Conservation (phyloP, 2,113 vertebrate species). For the Globicephala melas region DNA sequence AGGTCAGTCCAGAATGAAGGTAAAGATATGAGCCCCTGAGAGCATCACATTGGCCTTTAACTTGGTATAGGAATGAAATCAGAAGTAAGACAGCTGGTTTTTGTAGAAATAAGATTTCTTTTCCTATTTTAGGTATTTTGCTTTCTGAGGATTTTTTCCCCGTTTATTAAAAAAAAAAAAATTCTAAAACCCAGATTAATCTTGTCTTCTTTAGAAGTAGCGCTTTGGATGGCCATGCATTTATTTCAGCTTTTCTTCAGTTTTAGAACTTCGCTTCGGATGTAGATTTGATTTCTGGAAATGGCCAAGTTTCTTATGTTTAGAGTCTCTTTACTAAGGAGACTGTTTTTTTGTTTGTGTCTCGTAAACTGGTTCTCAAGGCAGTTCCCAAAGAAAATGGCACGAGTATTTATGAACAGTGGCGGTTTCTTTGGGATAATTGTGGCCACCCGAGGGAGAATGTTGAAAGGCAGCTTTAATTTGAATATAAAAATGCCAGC, state of each 20-base stretch:
- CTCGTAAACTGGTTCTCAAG: neutral
- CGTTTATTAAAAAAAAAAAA: neutral
- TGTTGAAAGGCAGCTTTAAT: neutral
- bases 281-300: neutral
- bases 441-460: neutral
- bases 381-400: neutral
- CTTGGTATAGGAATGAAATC: neutral
- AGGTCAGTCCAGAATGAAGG: neutral
- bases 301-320: neutral
- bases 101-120: neutral
- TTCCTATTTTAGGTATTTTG: neutral
- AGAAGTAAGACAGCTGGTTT: neutral
- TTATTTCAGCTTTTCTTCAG: neutral
- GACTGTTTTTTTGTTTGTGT: neutral
- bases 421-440: neutral
- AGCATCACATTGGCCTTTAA: neutral
- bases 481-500: neutral
- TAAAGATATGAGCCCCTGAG: neutral
- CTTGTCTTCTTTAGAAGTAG: neutral
- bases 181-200: neutral
- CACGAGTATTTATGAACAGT: neutral
- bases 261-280: neutral
- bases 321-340: neutral
- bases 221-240: neutral
- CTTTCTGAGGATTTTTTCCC: neutral